Conservation (phyloP, 2,888 invertebrate genomes). For the Eumacrocentrus americanus region DNA sequence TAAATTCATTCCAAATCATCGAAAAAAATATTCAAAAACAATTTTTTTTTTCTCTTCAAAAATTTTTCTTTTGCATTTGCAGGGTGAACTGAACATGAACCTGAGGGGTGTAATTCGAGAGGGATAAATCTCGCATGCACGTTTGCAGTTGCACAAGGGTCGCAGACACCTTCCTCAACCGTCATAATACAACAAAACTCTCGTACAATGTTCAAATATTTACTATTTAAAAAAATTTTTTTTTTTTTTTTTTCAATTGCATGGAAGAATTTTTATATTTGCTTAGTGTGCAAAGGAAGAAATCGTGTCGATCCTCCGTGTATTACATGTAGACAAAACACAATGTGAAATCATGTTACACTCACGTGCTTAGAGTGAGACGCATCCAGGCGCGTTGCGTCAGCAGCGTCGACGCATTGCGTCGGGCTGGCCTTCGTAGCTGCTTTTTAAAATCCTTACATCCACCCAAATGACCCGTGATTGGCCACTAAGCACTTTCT, state of each 20-base stretch:
- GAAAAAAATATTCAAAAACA: neutral
- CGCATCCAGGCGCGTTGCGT: constrained; percentile 69
- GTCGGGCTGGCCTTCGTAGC: constrained; percentile 61
- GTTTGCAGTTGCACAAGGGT: neutral
- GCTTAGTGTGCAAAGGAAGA: no score
- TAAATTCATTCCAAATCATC: neutral
- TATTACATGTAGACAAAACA: constrained; percentile 22
- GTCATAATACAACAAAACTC: no score
- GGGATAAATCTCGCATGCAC: constrained; percentile 6
- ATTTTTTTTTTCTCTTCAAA: constrained; percentile 6
- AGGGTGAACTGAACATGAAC: neutral
- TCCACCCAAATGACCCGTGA: constrained; percentile 42
- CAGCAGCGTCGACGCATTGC: constrained; percentile 63
- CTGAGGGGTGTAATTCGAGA: constrained; percentile 16
- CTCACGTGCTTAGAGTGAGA: constrained; percentile 75
- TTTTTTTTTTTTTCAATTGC: no score
- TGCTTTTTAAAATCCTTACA: constrained; percentile 59
- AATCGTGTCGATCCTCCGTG: constrained; percentile 3
- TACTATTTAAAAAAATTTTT: no score
- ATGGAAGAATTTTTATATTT: no score
- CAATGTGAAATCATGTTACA: constrained; percentile 42
- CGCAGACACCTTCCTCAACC: constrained; percentile 7
- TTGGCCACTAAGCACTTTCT: neutral
- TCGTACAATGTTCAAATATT: no score
- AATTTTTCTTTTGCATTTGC: neutral